These are phyloP conservation scores for Callipepla californica DNA, from an alignment of 2,113 vertebrate genomes.

Conservation along the genomic window DNA sequence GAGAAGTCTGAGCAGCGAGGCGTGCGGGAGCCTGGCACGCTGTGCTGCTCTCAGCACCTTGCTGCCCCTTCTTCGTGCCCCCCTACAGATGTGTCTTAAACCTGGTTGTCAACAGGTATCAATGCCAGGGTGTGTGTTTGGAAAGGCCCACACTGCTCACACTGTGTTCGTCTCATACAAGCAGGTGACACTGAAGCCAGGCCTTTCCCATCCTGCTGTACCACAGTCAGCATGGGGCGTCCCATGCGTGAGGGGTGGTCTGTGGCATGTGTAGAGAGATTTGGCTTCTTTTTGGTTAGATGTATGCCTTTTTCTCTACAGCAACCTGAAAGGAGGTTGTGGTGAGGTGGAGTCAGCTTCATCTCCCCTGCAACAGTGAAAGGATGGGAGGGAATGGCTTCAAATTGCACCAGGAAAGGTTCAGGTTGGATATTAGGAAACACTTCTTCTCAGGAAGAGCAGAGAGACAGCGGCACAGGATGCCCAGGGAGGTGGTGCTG, in stretches of 20 bases:
- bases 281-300: neutral
- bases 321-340: too few species aligned
- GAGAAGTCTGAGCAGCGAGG: neutral
- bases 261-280: neutral
- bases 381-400: too few species aligned
- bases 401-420: too few species aligned
- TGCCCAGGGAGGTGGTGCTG: too few species aligned
- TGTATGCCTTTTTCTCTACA: neutral
- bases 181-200: neutral
- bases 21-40: too few species aligned
- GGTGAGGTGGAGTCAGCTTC: too few species aligned
- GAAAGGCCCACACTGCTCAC: neutral
- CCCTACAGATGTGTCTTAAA: neutral
- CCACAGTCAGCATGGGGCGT: neutral
- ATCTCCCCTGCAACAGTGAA: too few species aligned
- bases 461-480: too few species aligned
- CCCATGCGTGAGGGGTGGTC: neutral
- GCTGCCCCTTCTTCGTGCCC: neutral
- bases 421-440: too few species aligned
- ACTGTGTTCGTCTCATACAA: fast-evolving
- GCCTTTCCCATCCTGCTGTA: neutral
- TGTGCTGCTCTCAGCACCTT: fast-evolving
- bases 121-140: neutral
- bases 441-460: too few species aligned
- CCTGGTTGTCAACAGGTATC: neutral